A percentile compares a stretch with the other conserved stretches of the same genome.
phyloP scores from a whole-genome alignment of 1,140 invertebrate genomes.

The Panagrolaimus sp. region DNA sequence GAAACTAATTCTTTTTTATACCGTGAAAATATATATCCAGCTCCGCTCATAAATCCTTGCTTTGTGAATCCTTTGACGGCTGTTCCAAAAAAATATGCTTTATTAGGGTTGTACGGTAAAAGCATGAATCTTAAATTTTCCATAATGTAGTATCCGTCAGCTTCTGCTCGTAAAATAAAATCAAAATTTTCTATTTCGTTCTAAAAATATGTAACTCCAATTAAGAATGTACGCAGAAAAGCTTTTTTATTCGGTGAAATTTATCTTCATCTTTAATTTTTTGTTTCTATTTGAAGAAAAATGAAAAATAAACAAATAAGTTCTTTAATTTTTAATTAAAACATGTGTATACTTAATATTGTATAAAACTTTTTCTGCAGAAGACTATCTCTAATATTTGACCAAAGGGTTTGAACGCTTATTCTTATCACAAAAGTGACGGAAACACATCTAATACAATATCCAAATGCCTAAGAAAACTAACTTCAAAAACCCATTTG shows the following conservation, averaged over 20 bases:
- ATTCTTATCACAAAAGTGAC: too few relatives aligned
- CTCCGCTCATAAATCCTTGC: constrained; percentile 72
- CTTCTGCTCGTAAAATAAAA: constrained; percentile 51
- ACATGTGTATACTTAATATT: too few relatives aligned
- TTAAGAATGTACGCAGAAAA: constrained; percentile 20
- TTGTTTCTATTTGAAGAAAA: too few relatives aligned
- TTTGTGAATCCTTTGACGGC: constrained; percentile 8
- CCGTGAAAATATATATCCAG: constrained; percentile 66
- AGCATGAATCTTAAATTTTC: constrained; percentile 20
- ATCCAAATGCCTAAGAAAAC: not conserved
- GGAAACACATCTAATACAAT: too few relatives aligned
- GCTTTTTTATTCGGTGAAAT: too few relatives aligned
- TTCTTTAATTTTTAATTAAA: too few relatives aligned
- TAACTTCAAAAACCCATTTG: not conserved
- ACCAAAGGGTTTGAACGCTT: too few relatives aligned
- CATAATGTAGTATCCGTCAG: constrained; percentile 45
- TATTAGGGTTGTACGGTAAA: constrained; percentile 30
- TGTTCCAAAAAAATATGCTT: constrained; percentile 47
- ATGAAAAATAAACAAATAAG: too few relatives aligned
- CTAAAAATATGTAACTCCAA: not conserved
- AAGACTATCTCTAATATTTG: too few relatives aligned
- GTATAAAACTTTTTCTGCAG: too few relatives aligned
- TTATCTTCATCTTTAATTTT: too few relatives aligned
- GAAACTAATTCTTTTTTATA: not conserved
- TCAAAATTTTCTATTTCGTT: constrained; percentile 17